Percentiles rank a stretch among this genome's conserved stretches.
Conservation (phyloP, 1,140 invertebrate genomes). For the Argopecten irradians region DNA sequence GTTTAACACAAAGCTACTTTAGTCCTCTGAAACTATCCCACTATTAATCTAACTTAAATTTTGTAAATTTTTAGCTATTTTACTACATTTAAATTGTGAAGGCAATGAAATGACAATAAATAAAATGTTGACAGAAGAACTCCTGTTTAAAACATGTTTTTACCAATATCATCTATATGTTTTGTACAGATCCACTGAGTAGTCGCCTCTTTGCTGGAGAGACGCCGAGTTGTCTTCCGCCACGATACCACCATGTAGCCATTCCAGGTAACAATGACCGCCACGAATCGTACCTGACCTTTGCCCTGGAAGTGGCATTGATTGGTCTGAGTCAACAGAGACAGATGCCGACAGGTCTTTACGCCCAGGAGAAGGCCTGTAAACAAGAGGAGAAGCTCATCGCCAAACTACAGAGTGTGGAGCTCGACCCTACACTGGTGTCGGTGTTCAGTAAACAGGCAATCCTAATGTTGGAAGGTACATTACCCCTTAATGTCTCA, state of each 20-base stretch:
- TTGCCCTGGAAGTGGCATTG: constrained; percentile 83
- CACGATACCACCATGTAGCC: constrained; percentile 85
- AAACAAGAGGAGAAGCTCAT: constrained; percentile 89
- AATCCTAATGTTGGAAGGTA: constrained; percentile 73
- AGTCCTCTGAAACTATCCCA: too few relatives aligned
- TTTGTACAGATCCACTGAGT: constrained; percentile 56
- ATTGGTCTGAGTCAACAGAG: constrained; percentile 86
- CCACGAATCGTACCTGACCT: constrained; percentile 86
- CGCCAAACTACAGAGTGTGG: constrained; percentile 85
- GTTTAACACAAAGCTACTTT: too few relatives aligned
- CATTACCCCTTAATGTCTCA: not conserved
- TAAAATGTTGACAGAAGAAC: not conserved
- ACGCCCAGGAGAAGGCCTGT: constrained; percentile 86
- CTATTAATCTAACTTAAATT: not conserved
- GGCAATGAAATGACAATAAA: too few relatives aligned
- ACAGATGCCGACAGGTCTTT: constrained; percentile 86
- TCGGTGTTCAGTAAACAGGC: constrained; percentile 79
- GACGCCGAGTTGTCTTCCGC: constrained; percentile 69
- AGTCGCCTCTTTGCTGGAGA: constrained; percentile 63
- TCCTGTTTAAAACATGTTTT: not conserved
- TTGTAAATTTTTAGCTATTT: not conserved
- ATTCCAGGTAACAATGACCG: constrained; percentile 82
- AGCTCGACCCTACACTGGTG: constrained; percentile 84
- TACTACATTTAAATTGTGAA: not conserved
- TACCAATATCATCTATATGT: not conserved